phyloP scores from a whole-genome alignment of 2,888 invertebrate species.

The Archips crataeganus region DNA sequence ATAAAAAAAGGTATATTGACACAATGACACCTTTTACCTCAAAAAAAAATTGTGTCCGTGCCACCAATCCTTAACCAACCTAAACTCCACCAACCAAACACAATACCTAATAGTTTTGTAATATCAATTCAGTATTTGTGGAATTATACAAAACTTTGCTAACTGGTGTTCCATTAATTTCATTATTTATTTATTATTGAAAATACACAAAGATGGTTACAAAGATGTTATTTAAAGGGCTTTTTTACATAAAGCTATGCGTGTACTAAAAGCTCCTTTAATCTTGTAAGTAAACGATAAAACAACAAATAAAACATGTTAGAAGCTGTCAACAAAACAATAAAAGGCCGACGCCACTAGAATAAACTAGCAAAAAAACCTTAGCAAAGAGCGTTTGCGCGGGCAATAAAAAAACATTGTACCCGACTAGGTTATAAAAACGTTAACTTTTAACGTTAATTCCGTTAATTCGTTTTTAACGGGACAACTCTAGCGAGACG shows the following conservation, averaged over 20 bases:
- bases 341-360: slow-evolving; percentile 35
- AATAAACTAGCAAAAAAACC: slow-evolving; percentile 37
- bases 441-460: slow-evolving; percentile 47
- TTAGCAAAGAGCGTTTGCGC: slow-evolving; percentile 35
- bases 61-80: too few species aligned
- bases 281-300: slow-evolving; percentile 32
- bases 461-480: slow-evolving; percentile 47
- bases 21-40: too few species aligned
- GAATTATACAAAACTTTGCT: too few species aligned
- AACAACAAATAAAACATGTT: slow-evolving; percentile 32
- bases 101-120: too few species aligned
- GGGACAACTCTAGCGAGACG: slow-evolving; percentile 41
- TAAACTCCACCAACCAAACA: too few species aligned
- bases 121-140: too few species aligned
- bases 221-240: neutral
- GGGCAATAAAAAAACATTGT: slow-evolving; percentile 42
- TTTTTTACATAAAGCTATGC: neutral
- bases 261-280: slow-evolving; percentile 26
- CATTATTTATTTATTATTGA: neutral
- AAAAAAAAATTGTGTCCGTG: too few species aligned
- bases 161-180: too few species aligned
- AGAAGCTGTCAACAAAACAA: slow-evolving; percentile 42
- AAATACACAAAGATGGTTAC: neutral
- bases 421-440: slow-evolving; percentile 42
- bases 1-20: too few species aligned